Conservation (phyloP, 2,113 vertebrate genomes). For the Pantherophis guttatus region DNA sequence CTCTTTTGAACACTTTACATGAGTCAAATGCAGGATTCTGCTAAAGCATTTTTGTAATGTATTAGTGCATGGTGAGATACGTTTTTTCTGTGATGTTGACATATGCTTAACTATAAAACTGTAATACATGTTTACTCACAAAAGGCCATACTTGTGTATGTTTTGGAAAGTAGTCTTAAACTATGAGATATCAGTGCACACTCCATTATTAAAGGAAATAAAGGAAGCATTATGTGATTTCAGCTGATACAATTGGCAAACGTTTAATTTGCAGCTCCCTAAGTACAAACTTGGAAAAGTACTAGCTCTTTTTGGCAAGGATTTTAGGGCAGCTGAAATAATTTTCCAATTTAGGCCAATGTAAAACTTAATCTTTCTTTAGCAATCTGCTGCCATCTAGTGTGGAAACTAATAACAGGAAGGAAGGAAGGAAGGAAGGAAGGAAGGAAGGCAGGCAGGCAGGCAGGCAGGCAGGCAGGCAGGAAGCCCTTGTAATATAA, state of each 20-base stretch:
- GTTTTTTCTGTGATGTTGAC: not conserved
- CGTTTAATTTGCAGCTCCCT: not conserved
- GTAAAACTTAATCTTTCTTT: slow-evolving; percentile 7
- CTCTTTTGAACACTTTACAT: not conserved
- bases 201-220: not conserved
- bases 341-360: not conserved
- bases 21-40: not conserved
- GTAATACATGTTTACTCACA: not conserved
- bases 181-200: not conserved
- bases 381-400: slow-evolving; percentile 75
- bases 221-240: not conserved
- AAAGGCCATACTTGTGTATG: not conserved
- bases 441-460: not conserved
- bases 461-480: too few species aligned
- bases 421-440: not conserved
- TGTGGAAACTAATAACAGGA: slow-evolving; percentile 20
- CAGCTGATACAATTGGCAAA: not conserved
- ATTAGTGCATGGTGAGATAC: not conserved
- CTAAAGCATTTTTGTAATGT: not conserved
- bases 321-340: slow-evolving; percentile 19
- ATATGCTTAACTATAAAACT: not conserved
- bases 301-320: not conserved
- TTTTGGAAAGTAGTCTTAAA: not conserved
- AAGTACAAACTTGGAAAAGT: slow-evolving; percentile 23
- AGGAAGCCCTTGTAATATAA: not conserved